phyloP scores from a whole-genome alignment of 1,140 invertebrate genomes.

The Drosophila lacteicornis region DNA sequence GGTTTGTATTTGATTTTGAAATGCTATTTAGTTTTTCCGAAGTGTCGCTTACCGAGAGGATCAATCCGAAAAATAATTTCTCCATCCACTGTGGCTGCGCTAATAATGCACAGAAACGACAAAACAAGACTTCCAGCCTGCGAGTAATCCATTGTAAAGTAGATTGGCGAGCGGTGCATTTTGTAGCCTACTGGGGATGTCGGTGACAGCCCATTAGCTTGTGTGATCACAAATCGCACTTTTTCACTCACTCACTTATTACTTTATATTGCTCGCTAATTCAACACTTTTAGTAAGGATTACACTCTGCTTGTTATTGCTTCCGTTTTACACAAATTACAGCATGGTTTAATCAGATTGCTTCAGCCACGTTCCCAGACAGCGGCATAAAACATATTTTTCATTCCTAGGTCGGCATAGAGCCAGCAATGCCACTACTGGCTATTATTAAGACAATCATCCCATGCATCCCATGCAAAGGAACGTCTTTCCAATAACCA shows the following conservation, averaged over 20 bases:
- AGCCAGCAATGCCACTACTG: not conserved
- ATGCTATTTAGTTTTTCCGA: not conserved
- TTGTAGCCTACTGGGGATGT: not conserved
- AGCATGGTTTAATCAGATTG: not conserved
- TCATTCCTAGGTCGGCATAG: not conserved
- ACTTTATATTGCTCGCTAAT: not conserved
- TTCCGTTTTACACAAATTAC: not conserved
- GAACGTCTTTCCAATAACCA: constrained; percentile 8
- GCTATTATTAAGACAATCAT: not conserved
- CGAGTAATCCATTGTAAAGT: constrained; percentile 64
- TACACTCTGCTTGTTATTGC: not conserved
- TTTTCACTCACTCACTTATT: constrained; percentile 3
- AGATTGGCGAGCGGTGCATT: constrained; percentile 15
- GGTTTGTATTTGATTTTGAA: no score
- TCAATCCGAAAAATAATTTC: constrained; percentile 81
- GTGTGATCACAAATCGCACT: not conserved
- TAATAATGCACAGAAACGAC: constrained; percentile 58
- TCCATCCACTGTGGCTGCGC: constrained; percentile 52
- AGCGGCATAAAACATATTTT: not conserved
- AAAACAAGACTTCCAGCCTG: constrained; percentile 58
- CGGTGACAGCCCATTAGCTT: constrained; percentile 29
- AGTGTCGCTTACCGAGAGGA: constrained; percentile 74
- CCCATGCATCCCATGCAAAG: constrained; percentile 48
- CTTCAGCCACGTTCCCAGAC: not conserved
- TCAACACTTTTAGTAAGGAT: not conserved